Evolutionary conservation across 2,797 vertebrate species (phyloP).

Genomic region (Perdix hodgsoniae): DNA sequence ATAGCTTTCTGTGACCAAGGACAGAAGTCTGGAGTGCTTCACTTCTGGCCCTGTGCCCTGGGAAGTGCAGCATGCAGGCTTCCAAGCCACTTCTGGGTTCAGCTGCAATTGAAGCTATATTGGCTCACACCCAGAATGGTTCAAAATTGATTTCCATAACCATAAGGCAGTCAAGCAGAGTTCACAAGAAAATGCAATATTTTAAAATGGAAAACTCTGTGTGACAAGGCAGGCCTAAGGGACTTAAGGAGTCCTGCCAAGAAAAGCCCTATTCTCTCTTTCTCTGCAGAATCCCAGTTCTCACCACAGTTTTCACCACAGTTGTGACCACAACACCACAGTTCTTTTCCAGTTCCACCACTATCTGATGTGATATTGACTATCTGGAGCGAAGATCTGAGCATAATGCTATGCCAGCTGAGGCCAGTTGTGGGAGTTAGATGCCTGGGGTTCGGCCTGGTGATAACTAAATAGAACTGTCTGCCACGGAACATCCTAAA

Average conservation of each 20-base stretch:
- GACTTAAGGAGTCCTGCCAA: not conserved
- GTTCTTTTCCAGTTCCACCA: not conserved
- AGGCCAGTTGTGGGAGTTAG: not conserved
- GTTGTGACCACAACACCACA: not conserved
- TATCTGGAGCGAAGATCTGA: not conserved
- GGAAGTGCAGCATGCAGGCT: not conserved
- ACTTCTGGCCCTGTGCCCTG: no score
- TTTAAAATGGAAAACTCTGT: not conserved
- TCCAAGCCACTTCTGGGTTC: not conserved
- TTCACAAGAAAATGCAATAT: not conserved
- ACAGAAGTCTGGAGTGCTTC: not conserved
- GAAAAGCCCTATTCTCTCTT: not conserved
- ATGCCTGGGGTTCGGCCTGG: not conserved
- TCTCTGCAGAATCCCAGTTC: not conserved
- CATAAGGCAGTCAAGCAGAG: not conserved
- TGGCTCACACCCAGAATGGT: not conserved
- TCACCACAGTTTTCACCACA: not conserved
- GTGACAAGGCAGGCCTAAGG: not conserved
- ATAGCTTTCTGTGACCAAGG: not conserved
- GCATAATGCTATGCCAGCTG: not conserved
- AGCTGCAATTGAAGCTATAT: not conserved
- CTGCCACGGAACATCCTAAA: not conserved
- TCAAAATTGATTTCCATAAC: not conserved
- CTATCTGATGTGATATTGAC: not conserved
- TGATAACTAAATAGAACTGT: not conserved